A percentile compares a stretch with the other conserved stretches of the same genome.
Evolutionary conservation across 64 coral and sea anemone genomes (phyloP).

Genomic region (Actinia equina): DNA sequence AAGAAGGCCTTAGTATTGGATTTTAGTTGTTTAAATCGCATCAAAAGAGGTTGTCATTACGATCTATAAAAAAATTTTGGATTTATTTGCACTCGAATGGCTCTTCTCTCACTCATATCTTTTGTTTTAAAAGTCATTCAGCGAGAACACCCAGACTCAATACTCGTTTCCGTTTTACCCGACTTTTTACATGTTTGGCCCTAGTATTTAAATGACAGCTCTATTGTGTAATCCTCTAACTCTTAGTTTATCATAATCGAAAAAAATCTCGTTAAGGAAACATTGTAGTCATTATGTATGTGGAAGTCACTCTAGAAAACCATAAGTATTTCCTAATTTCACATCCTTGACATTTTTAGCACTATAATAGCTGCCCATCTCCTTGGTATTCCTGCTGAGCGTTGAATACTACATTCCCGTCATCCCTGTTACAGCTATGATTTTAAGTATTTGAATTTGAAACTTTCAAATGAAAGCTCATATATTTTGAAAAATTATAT

Average conservation of each 20-base stretch:
- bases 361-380: too few species aligned
- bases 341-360: not conserved
- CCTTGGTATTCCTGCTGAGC: too few species aligned
- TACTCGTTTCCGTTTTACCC: not conserved
- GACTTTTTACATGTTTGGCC: not conserved
- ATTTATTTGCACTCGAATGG: not conserved
- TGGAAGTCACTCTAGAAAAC: not conserved
- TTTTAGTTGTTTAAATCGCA: not conserved
- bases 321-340: not conserved
- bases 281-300: not conserved
- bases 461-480: too few species aligned
- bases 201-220: not conserved
- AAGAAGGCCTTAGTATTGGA: not conserved
- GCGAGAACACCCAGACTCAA: not conserved
- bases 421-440: too few species aligned
- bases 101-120: not conserved
- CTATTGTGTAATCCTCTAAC: not conserved
- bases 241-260: not conserved
- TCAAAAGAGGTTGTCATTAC: not conserved
- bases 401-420: too few species aligned
- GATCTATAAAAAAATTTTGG: not conserved
- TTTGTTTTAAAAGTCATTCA: not conserved
- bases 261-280: not conserved
- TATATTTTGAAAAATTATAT: too few species aligned
- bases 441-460: too few species aligned